Conservation (phyloP, 2,888 invertebrate species). For the Nematopogon swammerdamellus region DNA sequence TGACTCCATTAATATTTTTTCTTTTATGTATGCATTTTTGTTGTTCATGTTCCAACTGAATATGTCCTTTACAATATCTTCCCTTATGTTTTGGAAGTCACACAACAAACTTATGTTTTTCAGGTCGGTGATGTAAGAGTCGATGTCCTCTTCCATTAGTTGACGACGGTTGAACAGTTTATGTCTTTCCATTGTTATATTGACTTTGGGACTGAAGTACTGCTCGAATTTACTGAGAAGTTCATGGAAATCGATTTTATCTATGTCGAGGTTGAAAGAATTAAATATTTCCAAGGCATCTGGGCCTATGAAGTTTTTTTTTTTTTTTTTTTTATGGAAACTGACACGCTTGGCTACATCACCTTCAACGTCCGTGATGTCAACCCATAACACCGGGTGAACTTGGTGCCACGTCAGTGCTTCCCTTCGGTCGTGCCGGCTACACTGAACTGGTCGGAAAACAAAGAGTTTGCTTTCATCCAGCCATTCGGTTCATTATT, state of each 20-base stretch:
- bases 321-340: too few relatives aligned
- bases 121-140: too few relatives aligned
- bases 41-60: background rate
- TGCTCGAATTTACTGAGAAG: conserved; percentile 3
- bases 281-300: conserved; percentile 8
- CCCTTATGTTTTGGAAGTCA: conserved; percentile 1
- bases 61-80: background rate
- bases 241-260: conserved; percentile 2
- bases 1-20: background rate
- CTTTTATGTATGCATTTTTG: background rate
- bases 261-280: conserved; percentile 6
- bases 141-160: conserved; percentile 3
- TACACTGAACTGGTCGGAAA: too few relatives aligned
- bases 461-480: too few relatives aligned
- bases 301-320: background rate
- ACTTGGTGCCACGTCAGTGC: too few relatives aligned
- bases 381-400: too few relatives aligned
- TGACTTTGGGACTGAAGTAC: conserved; percentile 9
- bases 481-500: too few relatives aligned
- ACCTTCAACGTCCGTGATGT: too few relatives aligned
- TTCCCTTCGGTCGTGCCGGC: too few relatives aligned
- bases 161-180: conserved; percentile 9
- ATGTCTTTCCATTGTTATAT: conserved; percentile 10
- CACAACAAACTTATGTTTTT: conserved; percentile 4
- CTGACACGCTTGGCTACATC: too few relatives aligned